A percentile compares a stretch with the other conserved stretches of the same genome.
These are phyloP conservation scores for Syngnathus typhle DNA, from an alignment of 2,113 vertebrate species.

Conservation along the genomic window DNA sequence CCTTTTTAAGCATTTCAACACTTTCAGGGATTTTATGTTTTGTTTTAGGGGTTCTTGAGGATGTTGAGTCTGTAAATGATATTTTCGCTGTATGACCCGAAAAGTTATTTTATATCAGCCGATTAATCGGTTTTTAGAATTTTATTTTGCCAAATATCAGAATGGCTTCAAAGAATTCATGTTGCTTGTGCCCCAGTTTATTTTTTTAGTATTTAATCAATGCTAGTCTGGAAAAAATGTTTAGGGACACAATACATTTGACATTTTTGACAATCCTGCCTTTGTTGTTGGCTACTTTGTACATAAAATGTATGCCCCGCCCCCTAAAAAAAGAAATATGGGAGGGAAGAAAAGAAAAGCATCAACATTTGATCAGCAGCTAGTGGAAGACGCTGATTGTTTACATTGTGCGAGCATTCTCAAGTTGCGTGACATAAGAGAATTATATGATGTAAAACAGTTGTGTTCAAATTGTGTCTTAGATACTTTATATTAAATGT, in stretches of 20 bases:
- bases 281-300: constrained; percentile 59
- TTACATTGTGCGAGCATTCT: constrained; percentile 55
- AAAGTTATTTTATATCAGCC: too few relatives aligned
- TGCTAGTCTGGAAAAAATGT: neutral
- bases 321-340: neutral
- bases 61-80: too few relatives aligned
- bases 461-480: constrained; percentile 72
- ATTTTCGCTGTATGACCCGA: too few relatives aligned
- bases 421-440: constrained; percentile 55
- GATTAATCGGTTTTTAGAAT: too few relatives aligned
- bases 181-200: too few relatives aligned
- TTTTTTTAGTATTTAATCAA: neutral
- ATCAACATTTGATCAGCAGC: constrained; percentile 49
- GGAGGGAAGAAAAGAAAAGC: constrained; percentile 17
- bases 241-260: constrained; percentile 57
- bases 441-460: constrained; percentile 68
- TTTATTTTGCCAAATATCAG: too few relatives aligned
- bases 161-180: too few relatives aligned
- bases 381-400: constrained; percentile 39
- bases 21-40: neutral
- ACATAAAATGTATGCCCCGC: constrained; percentile 50
- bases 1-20: neutral
- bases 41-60: neutral
- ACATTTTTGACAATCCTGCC: constrained; percentile 68
- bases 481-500: constrained; percentile 79